Conservation (phyloP, 2,113 vertebrate species). For the Cottus gobio region DNA sequence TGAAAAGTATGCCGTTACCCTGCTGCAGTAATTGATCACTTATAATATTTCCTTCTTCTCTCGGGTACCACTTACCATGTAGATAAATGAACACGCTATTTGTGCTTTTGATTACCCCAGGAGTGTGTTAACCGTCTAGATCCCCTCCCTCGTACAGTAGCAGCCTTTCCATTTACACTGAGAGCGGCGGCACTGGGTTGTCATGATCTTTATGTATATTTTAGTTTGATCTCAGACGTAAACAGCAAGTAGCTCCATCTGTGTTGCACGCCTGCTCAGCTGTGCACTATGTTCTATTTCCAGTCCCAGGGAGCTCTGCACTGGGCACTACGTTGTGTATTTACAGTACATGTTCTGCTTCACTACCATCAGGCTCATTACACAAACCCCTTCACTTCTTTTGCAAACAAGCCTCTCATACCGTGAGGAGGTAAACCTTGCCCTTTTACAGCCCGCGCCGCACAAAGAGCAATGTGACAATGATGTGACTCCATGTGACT, state of each 20-base stretch:
- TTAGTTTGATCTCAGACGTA: constrained; percentile 50
- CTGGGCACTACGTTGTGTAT: constrained; percentile 40
- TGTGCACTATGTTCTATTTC: constrained; percentile 62
- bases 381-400: constrained; percentile 43
- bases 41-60: constrained; percentile 48
- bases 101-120: not conserved
- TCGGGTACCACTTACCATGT: not conserved
- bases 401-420: constrained; percentile 56
- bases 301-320: constrained; percentile 31
- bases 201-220: constrained; percentile 60
- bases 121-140: constrained; percentile 33
- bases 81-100: constrained; percentile 22
- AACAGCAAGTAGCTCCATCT: constrained; percentile 60
- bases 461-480: constrained; percentile 3
- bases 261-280: constrained; percentile 41
- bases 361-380: constrained; percentile 56
- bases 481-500: constrained; percentile 10
- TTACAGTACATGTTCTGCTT: constrained; percentile 66
- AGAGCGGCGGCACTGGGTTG: constrained; percentile 1
- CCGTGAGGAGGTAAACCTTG: constrained; percentile 47
- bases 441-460: constrained; percentile 31
- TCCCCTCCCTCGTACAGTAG: not conserved
- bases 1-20: constrained; percentile 47
- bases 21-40: constrained; percentile 66
- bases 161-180: constrained; percentile 27